Evolutionary conservation across 2,888 invertebrate species (phyloP).

Genomic region (Hydraecia micacea): DNA sequence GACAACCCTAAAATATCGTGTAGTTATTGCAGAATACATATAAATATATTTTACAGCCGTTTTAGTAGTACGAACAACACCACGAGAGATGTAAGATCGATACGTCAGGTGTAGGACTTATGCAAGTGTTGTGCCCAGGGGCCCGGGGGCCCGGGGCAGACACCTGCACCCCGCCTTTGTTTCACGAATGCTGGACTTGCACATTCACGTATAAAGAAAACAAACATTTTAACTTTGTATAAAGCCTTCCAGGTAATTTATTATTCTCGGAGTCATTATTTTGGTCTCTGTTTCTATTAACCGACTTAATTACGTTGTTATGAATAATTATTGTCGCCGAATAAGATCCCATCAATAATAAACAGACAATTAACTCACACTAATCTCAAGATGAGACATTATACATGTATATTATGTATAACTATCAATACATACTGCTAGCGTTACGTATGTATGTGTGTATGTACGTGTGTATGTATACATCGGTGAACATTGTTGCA

Average conservation of each 20-base stretch:
- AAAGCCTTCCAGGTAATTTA: not conserved
- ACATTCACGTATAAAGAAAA: slow-evolving; percentile 23
- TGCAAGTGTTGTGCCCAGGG: slow-evolving; percentile 69
- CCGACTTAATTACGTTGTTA: slow-evolving; percentile 14
- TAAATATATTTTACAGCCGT: slow-evolving; percentile 35
- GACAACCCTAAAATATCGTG: not conserved
- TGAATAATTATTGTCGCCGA: slow-evolving; percentile 15
- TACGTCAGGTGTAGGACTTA: slow-evolving; percentile 75
- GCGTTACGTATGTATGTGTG: not conserved
- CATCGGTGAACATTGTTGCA: slow-evolving; percentile 26
- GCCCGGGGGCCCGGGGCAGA: slow-evolving; percentile 61
- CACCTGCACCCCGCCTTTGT: slow-evolving; percentile 66
- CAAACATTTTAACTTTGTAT: not conserved
- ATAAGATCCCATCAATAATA: slow-evolving; percentile 29
- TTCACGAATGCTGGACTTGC: slow-evolving; percentile 20
- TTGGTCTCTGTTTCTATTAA: not conserved
- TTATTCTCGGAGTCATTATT: not conserved
- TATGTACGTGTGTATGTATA: not conserved
- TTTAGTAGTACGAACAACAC: slow-evolving; percentile 23
- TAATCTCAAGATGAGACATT: slow-evolving; percentile 20
- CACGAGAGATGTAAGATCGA: slow-evolving; percentile 79
- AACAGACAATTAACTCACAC: slow-evolving; percentile 16
- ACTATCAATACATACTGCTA: not conserved
- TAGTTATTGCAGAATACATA: slow-evolving; percentile 23
- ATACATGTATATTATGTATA: not conserved